Base-by-base conservation (phyloP, 2,888 invertebrate genomes). In the Margaritifera margaritifera region DNA sequence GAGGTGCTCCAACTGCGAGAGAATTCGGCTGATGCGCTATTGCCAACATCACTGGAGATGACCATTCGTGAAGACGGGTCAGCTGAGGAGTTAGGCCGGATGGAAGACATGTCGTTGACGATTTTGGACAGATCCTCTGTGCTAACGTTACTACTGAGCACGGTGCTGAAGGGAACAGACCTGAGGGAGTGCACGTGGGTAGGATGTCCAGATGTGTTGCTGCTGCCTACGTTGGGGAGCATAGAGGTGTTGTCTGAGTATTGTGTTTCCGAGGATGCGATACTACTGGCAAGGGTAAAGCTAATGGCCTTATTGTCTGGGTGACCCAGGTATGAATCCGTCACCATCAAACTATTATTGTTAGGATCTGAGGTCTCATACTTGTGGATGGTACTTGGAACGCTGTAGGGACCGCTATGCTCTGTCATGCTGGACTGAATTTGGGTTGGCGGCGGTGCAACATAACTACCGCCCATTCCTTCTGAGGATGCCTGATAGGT, bases 241-340 rank as follows among this genome's bases (percentile, higher is more conserved):
- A 84, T 68, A 6, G 84, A 84, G 1, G 81, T 83, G 68, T 83
- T 81, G 70, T 83, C 82, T 0, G 81, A 78, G 56, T 74, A 76
- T 24, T 79, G 75, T 0, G 80, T 81, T 15, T 79, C 78, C 1
- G 74, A 77, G 8, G 77, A 77, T 22, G 72, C 74, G 22, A 80
- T 65, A 58, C 80, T 80, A 59, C 80, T 79, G 0, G 77, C 79
- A 24, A 78, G 68, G 2, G 78, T 78, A 55, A 72, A 69, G 54
- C 74, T 70, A 6, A 76, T 64, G 19, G 62, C 66, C 27, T 74
- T 77, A 0, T 73, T 67, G 22, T 75, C 71, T 54, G 77, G 72
- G 20, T 67, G 69, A 11, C 78, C 72, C n/a, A 79, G 58, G 68
- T 80, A 77, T 4, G 75, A 75, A 27, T 72, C 74, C 4, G 74